A percentile compares a stretch with the other conserved stretches of the same genome.
These are phyloP conservation scores for Drosophila triauraria DNA, from an alignment of 1,140 invertebrate genomes.

Conservation along the genomic window DNA sequence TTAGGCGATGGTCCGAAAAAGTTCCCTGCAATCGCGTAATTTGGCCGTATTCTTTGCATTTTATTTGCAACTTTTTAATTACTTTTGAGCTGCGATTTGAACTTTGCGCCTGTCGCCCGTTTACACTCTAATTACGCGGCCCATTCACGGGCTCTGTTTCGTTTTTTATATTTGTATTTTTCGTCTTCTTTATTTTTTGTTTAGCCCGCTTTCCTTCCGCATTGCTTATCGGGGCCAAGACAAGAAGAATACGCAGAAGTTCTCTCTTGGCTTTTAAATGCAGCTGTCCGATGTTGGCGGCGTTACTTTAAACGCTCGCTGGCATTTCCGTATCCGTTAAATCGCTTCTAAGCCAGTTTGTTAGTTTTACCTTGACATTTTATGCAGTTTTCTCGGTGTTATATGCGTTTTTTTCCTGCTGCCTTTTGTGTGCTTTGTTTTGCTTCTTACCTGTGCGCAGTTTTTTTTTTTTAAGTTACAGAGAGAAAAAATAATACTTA, in stretches of 20 bases:
- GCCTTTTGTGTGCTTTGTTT: slow-evolving; percentile 48
- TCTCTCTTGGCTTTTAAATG: slow-evolving; percentile 51
- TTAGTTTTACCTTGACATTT: slow-evolving; percentile 82
- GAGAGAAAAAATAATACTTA: no score
- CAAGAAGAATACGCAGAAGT: slow-evolving; percentile 22
- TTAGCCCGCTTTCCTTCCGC: slow-evolving; percentile 8
- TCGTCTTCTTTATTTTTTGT: not conserved
- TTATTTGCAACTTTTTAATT: slow-evolving; percentile 79
- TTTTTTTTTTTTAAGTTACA: slow-evolving; percentile 38
- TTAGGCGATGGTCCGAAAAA: slow-evolving; percentile 16
- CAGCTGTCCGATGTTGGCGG: slow-evolving; percentile 51
- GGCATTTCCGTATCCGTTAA: slow-evolving; percentile 77
- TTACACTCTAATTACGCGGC: slow-evolving; percentile 75
- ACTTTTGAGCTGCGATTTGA: slow-evolving; percentile 81
- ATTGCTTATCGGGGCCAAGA: slow-evolving; percentile 65
- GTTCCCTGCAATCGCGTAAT: slow-evolving; percentile 67
- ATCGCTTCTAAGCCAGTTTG: slow-evolving; percentile 61
- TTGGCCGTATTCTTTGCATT: slow-evolving; percentile 64
- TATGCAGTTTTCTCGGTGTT: slow-evolving; percentile 55
- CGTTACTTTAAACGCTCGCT: slow-evolving; percentile 56
- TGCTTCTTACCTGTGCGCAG: slow-evolving; percentile 58
- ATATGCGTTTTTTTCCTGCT: slow-evolving; percentile 30
- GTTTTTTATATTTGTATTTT: slow-evolving; percentile 36
- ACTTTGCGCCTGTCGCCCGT: slow-evolving; percentile 65
- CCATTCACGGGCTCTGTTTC: slow-evolving; percentile 63